phyloP scores from a whole-genome alignment of 2,888 invertebrate genomes.

The Crepidodera aurea region DNA sequence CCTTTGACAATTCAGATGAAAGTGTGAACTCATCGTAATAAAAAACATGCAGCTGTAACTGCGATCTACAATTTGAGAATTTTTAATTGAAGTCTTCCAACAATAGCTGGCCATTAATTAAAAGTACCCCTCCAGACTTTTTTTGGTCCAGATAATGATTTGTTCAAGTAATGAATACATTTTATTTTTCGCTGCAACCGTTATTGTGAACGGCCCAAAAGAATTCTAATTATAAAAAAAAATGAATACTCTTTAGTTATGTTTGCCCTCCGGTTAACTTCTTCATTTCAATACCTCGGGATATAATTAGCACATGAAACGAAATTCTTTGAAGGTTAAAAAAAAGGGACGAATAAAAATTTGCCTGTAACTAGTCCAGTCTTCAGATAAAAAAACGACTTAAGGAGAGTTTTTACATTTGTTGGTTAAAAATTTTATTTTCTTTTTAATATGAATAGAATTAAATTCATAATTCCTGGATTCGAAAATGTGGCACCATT shows the following conservation, averaged over 20 bases:
- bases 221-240: conserved; percentile 25
- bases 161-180: conserved; percentile 25
- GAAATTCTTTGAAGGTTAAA: conserved; percentile 7
- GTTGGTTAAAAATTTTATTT: no score
- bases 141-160: conserved; percentile 26
- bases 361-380: background rate
- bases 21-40: no score
- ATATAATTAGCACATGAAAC: conserved; percentile 49
- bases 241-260: conserved; percentile 24
- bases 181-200: conserved; percentile 18
- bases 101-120: conserved; percentile 17
- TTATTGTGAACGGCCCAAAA: conserved; percentile 18
- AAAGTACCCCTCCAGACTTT: conserved; percentile 10
- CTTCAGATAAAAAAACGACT: no score
- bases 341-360: background rate
- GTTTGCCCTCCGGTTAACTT: conserved; percentile 36
- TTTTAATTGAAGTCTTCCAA: no score
- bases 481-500: no score
- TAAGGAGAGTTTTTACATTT: no score
- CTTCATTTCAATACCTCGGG: conserved; percentile 50
- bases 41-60: no score
- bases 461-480: no score
- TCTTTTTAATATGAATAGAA: no score
- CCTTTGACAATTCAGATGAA: no score
- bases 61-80: no score